Evolutionary conservation across 2,113 vertebrate genomes (phyloP).

Genomic region (Porphyrio hochstetteri): DNA sequence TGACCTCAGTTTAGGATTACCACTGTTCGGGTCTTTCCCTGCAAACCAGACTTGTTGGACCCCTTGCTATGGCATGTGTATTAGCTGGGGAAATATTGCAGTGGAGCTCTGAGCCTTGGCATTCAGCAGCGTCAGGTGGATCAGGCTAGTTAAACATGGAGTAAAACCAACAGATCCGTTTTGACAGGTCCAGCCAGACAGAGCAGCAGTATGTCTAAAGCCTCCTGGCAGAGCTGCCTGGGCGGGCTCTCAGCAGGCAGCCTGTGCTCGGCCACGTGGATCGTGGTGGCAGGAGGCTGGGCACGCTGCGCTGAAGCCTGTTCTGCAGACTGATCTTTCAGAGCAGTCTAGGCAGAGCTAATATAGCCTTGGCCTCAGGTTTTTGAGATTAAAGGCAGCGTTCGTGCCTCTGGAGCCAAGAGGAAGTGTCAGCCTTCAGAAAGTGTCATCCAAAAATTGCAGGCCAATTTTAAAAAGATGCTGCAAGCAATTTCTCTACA

Average conservation of each 20-base stretch:
- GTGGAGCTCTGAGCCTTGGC: conserved; percentile 10
- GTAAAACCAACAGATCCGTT: background rate
- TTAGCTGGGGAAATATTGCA: background rate
- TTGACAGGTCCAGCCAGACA: background rate
- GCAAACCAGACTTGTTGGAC: background rate
- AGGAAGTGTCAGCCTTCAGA: background rate
- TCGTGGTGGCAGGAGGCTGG: background rate
- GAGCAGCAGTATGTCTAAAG: background rate
- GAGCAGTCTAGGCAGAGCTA: background rate
- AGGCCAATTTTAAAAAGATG: background rate
- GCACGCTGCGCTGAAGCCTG: fast-evolving
- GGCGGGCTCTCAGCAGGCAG: conserved; percentile 3
- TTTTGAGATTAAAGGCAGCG: background rate
- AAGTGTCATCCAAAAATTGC: background rate
- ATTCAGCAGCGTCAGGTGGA: background rate
- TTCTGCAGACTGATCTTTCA: background rate
- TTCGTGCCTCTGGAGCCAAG: background rate
- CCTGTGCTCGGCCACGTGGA: fast-evolving
- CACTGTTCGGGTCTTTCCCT: background rate
- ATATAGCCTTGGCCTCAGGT: background rate
- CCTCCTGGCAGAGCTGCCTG: background rate
- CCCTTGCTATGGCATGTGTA: background rate
- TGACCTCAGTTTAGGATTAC: background rate
- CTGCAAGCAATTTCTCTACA: background rate
- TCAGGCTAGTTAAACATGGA: background rate